Conservation (phyloP, 2,113 vertebrate genomes). For the Ctenomys sociabilis region DNA sequence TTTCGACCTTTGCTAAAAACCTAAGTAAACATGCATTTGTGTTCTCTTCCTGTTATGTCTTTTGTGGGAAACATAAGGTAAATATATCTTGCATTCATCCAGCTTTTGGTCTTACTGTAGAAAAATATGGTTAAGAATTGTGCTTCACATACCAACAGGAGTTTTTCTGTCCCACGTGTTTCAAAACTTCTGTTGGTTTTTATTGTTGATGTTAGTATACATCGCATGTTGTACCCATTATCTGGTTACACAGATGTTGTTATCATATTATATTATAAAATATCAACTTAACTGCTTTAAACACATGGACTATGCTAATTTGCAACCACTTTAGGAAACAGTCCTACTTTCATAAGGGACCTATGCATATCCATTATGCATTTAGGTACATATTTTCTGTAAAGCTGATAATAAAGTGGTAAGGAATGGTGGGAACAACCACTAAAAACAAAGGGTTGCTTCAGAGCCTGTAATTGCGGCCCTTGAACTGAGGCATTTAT, state of each 20-base stretch:
- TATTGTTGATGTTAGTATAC: constrained; percentile 25
- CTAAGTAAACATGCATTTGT: constrained; percentile 51
- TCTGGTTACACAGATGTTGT: constrained; percentile 55
- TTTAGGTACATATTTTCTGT: constrained; percentile 44
- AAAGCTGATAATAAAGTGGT: constrained; percentile 13
- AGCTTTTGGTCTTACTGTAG: constrained; percentile 29
- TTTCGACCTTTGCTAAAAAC: constrained; percentile 26
- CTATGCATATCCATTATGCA: neutral
- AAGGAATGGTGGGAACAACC: neutral
- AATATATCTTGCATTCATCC: constrained; percentile 34
- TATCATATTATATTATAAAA: constrained; percentile 39
- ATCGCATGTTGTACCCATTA: neutral
- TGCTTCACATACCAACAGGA: neutral
- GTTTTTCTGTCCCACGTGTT: constrained; percentile 8
- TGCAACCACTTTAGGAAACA: neutral
- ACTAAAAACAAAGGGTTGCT: neutral
- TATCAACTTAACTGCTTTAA: constrained; percentile 39
- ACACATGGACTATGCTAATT: neutral
- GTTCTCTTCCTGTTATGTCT: constrained; percentile 21
- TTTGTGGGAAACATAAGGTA: constrained; percentile 58
- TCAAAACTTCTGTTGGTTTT: constrained; percentile 56
- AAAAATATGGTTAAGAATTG: constrained; percentile 7
- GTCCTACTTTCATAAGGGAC: neutral
- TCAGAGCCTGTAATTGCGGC: neutral
- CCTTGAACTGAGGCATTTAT: neutral